phyloP scores from a whole-genome alignment of 2,797 vertebrate species.

The Poecilia picta region DNA sequence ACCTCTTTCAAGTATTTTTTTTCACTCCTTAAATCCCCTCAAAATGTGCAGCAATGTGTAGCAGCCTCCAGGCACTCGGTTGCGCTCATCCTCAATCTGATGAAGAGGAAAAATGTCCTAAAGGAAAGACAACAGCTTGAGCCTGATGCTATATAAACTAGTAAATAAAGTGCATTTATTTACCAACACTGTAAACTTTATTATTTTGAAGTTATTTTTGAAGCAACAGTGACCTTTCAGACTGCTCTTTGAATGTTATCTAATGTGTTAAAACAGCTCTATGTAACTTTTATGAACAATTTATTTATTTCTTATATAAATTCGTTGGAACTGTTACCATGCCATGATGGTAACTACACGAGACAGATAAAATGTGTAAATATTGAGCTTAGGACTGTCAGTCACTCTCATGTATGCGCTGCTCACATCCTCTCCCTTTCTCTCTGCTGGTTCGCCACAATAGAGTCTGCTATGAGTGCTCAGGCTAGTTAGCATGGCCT shows the following conservation, averaged over 20 bases:
- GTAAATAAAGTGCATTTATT: neutral
- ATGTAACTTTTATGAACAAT: too few species aligned
- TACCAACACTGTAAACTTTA: neutral
- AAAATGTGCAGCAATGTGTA: neutral
- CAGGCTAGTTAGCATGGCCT: too few species aligned
- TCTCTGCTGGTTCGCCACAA: too few species aligned
- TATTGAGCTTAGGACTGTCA: too few species aligned
- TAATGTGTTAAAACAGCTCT: neutral
- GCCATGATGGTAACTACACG: too few species aligned
- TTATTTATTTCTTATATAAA: too few species aligned
- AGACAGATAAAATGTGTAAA: too few species aligned
- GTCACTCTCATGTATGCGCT: too few species aligned
- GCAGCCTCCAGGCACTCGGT: neutral
- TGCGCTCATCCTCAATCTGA: neutral
- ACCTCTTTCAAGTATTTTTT: neutral
- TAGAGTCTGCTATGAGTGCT: too few species aligned
- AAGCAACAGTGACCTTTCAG: slow-evolving; percentile 22
- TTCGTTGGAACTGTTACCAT: too few species aligned
- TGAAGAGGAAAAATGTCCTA: neutral
- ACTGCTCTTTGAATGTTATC: slow-evolving; percentile 8
- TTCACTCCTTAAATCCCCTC: neutral
- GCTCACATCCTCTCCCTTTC: too few species aligned
- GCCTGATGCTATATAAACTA: neutral
- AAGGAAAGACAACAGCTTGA: neutral
- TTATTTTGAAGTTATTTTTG: too few species aligned